Evolutionary conservation across 2,888 invertebrate genomes (phyloP).

Genomic region (Scotopteryx bipunctaria): DNA sequence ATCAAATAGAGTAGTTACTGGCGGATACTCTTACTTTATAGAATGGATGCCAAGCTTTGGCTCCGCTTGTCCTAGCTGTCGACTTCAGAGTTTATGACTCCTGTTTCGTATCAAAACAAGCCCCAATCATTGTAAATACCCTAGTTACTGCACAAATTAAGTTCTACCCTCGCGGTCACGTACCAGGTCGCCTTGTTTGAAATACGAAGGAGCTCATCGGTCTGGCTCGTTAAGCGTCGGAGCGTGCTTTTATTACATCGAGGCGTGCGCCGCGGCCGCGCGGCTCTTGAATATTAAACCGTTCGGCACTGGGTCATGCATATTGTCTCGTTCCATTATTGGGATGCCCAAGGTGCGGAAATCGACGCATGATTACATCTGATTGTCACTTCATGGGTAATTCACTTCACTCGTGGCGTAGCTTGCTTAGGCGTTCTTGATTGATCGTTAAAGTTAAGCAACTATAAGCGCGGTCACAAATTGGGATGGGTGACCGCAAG

Average conservation of each 20-base stretch:
- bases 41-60: neutral
- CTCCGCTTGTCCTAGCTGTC: neutral
- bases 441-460: too few relatives aligned
- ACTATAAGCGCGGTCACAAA: too few relatives aligned
- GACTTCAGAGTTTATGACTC: constrained; percentile 1
- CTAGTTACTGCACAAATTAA: constrained; percentile 68
- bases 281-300: constrained; percentile 78
- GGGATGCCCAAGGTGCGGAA: constrained; percentile 41
- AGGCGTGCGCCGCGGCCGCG: constrained; percentile 71
- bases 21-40: neutral
- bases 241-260: constrained; percentile 81
- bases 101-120: constrained; percentile 21
- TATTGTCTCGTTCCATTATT: constrained; percentile 66
- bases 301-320: constrained; percentile 72
- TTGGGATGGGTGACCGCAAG: too few relatives aligned
- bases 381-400: constrained; percentile 33
- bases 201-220: constrained; percentile 81
- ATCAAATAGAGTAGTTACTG: constrained; percentile 1
- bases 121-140: constrained; percentile 70
- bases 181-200: constrained; percentile 76
- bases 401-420: too few relatives aligned
- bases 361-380: constrained; percentile 55
- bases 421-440: too few relatives aligned
- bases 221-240: constrained; percentile 78
- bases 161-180: constrained; percentile 74